Base-by-base conservation (phyloP, 2,888 invertebrate species). In the Drosophila macrospina region DNA sequence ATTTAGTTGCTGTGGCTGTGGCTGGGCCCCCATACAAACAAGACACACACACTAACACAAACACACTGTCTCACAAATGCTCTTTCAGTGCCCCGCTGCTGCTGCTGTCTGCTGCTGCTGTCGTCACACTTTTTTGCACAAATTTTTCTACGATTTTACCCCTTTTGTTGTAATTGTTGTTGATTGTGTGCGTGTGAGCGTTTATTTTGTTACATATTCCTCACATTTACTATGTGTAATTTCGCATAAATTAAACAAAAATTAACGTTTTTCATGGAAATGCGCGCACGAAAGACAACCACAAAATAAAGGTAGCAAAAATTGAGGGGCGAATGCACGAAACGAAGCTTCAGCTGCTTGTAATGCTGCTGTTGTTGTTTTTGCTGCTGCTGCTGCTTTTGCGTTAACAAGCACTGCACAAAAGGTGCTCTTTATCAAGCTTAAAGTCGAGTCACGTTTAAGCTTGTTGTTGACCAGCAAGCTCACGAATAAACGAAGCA, bases 111-210 rank as follows among this genome's bases (percentile, higher is more conserved):
- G 50, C 59, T 41, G 39, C 20, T 54, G 65, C 69, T 74, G 71
- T 83, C 89, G 88, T 88, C 86, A 88, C 88, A 85, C 63, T 77
- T 86, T 89, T 85, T 88, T 89, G 83, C 83, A 83, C 87, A 83
- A 88, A 77, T 72, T 79, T 79, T 80, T 76, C 61, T 60, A 64
- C 70, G 37, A 56, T 59, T 41, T 41, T 67, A 57, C 59, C 75
- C 62, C 69, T 10, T 48, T 39, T 11, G 55, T 36, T 55, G 61
- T 44, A 37, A 30, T 36, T 45, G 39, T 60, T 47, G 48, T 41
- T 45, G 56, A 32, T 60, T 64, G 68, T 72, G 44, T 72, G 72
- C 69, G 75, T 72, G 74, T 8, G 41, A 65, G 59, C 60, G 47
- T 78, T 78, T 74, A 78, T 61, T 73, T 63, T 60, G 76, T 75